These are phyloP conservation scores for Psittacula echo DNA, from an alignment of 2,797 vertebrate genomes.

Conservation along the genomic window DNA sequence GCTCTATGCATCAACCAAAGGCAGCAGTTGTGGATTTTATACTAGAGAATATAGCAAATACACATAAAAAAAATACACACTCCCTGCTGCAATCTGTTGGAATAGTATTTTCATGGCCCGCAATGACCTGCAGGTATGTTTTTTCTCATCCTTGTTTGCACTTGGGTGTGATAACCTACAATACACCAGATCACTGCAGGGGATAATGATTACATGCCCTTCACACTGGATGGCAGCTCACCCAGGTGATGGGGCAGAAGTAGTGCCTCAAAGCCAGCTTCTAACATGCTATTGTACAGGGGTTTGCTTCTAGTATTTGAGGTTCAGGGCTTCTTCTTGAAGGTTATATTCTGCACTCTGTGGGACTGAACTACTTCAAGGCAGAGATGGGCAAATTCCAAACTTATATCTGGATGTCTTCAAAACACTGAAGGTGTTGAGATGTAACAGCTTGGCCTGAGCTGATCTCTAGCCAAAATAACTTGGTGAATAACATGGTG, in stretches of 20 bases:
- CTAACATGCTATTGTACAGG: not conserved
- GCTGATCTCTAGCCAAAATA: conserved; percentile 57
- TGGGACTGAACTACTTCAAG: not conserved
- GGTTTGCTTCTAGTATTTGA: not conserved
- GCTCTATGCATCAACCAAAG: not conserved
- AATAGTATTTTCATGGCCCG: not conserved
- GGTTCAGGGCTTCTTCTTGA: not conserved
- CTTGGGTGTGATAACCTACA: not conserved
- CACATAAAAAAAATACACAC: not conserved
- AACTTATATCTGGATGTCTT: conserved; percentile 1
- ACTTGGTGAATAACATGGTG: conserved; percentile 29
- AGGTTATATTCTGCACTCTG: not conserved
- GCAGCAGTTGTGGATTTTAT: not conserved
- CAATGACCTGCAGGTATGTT: not conserved
- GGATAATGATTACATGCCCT: not conserved
- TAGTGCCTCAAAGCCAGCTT: not conserved
- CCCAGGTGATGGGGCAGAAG: not conserved
- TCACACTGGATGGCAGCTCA: not conserved
- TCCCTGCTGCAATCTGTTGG: not conserved
- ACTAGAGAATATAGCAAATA: not conserved
- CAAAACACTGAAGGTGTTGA: conserved; percentile 46
- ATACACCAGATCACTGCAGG: not conserved
- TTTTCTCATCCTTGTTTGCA: not conserved
- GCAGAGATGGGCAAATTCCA: conserved; percentile 30
- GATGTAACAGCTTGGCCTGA: conserved; percentile 51